phyloP scores from a whole-genome alignment of 1,140 invertebrate species.

The Achroia grisella region DNA sequence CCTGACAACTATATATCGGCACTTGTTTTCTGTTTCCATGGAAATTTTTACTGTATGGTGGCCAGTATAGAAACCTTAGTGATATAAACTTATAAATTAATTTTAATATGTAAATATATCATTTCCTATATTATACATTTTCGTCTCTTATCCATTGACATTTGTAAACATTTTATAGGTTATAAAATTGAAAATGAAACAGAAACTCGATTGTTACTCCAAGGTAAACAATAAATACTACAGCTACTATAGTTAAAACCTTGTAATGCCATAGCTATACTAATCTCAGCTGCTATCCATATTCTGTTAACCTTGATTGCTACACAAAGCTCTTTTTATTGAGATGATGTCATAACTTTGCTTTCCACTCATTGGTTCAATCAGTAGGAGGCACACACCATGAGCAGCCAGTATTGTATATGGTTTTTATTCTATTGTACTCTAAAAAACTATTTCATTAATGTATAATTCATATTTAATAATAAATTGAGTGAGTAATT shows the following conservation, averaged over 20 bases:
- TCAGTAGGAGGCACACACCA: too few relatives aligned
- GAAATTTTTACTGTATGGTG: not conserved
- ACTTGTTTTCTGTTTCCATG: conserved; percentile 2
- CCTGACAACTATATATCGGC: not conserved
- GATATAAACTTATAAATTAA: too few relatives aligned
- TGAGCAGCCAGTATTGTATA: too few relatives aligned
- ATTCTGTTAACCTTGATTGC: conserved; percentile 29
- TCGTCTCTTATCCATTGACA: too few relatives aligned
- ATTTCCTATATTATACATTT: too few relatives aligned
- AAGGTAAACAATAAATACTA: conserved; percentile 33
- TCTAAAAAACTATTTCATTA: too few relatives aligned
- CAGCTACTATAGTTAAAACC: conserved; percentile 8
- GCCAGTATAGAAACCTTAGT: not conserved
- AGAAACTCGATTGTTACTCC: conserved; percentile 43
- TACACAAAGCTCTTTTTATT: conserved; percentile 8
- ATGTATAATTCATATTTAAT: too few relatives aligned
- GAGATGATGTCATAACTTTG: conserved; percentile 44
- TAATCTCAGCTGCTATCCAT: conserved; percentile 11
- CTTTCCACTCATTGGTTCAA: not conserved
- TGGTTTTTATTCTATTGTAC: too few relatives aligned
- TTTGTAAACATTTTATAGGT: conserved; percentile 20
- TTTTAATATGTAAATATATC: too few relatives aligned
- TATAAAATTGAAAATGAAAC: conserved; percentile 42
- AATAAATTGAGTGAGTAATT: too few relatives aligned
- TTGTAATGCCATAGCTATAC: not conserved